phyloP scores from a whole-genome alignment of 2,888 invertebrate genomes.

The Nycteola revayana region DNA sequence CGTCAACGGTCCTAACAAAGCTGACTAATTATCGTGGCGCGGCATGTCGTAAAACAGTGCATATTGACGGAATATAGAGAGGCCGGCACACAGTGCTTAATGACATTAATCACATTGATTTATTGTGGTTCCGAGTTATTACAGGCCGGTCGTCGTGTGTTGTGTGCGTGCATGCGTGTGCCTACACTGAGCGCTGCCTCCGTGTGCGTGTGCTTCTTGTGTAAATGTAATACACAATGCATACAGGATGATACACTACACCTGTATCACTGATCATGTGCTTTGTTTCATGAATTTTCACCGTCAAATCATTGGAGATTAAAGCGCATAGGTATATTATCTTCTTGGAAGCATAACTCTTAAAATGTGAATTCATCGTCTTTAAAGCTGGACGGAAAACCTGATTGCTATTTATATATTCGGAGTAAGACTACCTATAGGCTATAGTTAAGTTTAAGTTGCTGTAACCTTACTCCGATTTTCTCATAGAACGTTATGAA shows the following conservation, averaged over 20 bases:
- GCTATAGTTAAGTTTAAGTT: too few species aligned
- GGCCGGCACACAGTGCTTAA: constrained; percentile 82
- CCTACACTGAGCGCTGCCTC: constrained; percentile 31
- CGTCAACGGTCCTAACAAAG: constrained; percentile 77
- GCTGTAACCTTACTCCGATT: too few species aligned
- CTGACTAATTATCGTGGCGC: constrained; percentile 81
- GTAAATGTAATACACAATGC: constrained; percentile 63
- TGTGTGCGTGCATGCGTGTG: constrained; percentile 59
- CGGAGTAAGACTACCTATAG: too few species aligned
- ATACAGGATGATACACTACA: constrained; percentile 63
- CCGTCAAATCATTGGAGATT: too few species aligned
- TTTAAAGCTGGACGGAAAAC: not conserved
- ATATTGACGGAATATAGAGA: constrained; percentile 83
- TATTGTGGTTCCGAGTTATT: constrained; percentile 83
- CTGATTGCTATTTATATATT: not conserved
- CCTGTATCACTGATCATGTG: constrained; percentile 31
- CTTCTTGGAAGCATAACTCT: too few species aligned
- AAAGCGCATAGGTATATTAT: too few species aligned
- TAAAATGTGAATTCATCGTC: too few species aligned
- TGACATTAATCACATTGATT: constrained; percentile 83
- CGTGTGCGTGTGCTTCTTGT: constrained; percentile 65
- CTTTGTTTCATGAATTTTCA: too few species aligned
- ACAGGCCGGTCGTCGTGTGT: constrained; percentile 67
- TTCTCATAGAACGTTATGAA: constrained; percentile 1
- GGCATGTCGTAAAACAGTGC: constrained; percentile 81